Conservation (phyloP, 2,113 vertebrate species). For the Sardina pilchardus region DNA sequence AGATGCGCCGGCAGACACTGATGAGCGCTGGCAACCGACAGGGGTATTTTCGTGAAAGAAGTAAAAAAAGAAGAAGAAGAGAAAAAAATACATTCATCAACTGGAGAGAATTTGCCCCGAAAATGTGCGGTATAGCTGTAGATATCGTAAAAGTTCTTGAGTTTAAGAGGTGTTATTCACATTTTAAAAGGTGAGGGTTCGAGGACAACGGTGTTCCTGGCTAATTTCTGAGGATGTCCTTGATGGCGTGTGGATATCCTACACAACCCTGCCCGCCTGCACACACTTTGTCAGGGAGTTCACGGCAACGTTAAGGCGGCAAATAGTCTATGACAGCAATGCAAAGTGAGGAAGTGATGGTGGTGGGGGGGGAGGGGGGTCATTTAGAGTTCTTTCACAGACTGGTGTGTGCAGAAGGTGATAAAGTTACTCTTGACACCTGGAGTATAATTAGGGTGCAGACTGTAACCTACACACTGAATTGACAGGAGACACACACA, state of each 20-base stretch:
- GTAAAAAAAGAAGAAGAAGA: background rate
- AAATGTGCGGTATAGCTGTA: slow-evolving; percentile 24
- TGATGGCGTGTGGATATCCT: slow-evolving; percentile 57
- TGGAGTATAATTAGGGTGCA: background rate
- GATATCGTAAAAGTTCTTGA: slow-evolving; percentile 23
- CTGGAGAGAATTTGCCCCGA: background rate
- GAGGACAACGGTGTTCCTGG: slow-evolving; percentile 55
- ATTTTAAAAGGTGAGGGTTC: slow-evolving; percentile 30
- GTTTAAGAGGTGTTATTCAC: background rate
- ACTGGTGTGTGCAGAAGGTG: background rate
- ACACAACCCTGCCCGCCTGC: background rate
- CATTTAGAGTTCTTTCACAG: slow-evolving; percentile 62
- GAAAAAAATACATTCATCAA: background rate
- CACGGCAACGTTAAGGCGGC: slow-evolving; percentile 54
- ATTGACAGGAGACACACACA: background rate
- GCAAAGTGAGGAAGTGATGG: slow-evolving; percentile 47
- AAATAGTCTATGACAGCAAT: slow-evolving; percentile 70
- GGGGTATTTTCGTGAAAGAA: slow-evolving; percentile 2
- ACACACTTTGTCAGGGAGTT: slow-evolving; percentile 41
- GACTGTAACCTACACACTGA: background rate
- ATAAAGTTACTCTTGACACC: background rate
- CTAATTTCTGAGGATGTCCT: slow-evolving; percentile 70
- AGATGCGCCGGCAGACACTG: background rate
- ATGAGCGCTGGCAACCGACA: slow-evolving; percentile 7
- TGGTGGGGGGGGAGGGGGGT: slow-evolving; percentile 48